Evolutionary conservation across 2,113 vertebrate genomes (phyloP).

Genomic region (Limnothrissa miodon): DNA sequence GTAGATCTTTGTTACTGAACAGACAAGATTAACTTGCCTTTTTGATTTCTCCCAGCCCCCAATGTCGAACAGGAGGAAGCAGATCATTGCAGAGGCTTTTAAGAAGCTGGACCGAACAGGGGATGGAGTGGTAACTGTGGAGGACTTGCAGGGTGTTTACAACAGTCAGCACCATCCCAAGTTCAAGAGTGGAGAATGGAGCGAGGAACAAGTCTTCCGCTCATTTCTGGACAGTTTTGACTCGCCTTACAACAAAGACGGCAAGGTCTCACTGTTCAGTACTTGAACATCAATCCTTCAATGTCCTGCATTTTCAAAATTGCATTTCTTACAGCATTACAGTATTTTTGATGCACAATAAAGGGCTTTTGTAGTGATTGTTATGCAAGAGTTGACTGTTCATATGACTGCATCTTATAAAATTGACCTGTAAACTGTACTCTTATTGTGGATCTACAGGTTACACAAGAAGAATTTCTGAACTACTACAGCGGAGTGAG

Average conservation of each 20-base stretch:
- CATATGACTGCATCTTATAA: background rate
- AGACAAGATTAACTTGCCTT: background rate
- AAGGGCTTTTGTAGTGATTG: too few species aligned
- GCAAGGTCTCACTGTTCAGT: conserved; percentile 59
- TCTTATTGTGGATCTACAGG: conserved; percentile 57
- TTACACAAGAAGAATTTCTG: conserved; percentile 71
- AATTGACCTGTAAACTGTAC: background rate
- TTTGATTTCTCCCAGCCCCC: conserved; percentile 57
- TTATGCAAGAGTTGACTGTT: too few species aligned
- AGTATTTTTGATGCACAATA: too few species aligned
- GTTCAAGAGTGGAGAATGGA: conserved; percentile 69
- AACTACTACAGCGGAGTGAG: conserved; percentile 76
- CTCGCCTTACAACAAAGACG: conserved; percentile 63
- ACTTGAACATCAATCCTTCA: background rate
- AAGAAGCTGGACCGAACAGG: conserved; percentile 70
- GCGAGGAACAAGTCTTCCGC: conserved; percentile 65
- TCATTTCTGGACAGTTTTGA: conserved; percentile 72
- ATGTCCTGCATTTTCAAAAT: too few species aligned
- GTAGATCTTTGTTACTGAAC: background rate
- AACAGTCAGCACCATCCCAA: conserved; percentile 64
- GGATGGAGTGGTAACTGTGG: conserved; percentile 65
- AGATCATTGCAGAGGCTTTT: conserved; percentile 63
- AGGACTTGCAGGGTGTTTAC: conserved; percentile 70
- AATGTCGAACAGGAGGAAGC: conserved; percentile 66
- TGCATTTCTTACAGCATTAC: too few species aligned